Conservation (phyloP, 2,888 invertebrate genomes). For the Byasa hedistus region DNA sequence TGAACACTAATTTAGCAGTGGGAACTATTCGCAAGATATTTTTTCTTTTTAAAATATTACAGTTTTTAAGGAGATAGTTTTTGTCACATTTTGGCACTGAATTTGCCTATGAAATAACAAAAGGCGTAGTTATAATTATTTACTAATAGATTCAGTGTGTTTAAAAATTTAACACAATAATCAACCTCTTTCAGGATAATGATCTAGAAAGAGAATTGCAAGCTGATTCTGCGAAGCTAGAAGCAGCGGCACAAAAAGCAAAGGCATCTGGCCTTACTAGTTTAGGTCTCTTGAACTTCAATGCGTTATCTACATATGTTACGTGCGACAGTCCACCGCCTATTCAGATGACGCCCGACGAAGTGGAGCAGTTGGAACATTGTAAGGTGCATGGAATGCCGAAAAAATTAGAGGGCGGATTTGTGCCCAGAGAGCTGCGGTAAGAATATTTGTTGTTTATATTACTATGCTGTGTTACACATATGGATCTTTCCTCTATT, state of each 20-base stretch:
- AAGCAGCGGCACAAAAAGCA: conserved; percentile 54
- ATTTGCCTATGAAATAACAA: background rate
- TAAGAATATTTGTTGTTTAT: conserved; percentile 35
- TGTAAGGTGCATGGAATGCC: conserved; percentile 87
- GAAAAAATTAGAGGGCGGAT: conserved; percentile 83
- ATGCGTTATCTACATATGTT: conserved; percentile 81
- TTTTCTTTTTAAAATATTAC: too few relatives aligned
- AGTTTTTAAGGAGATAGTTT: too few relatives aligned
- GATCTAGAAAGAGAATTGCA: conserved; percentile 70
- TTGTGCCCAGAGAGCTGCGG: conserved; percentile 84
- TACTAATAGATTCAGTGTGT: conserved; percentile 1
- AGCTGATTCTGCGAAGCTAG: conserved; percentile 63
- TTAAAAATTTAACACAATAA: background rate
- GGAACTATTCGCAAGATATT: too few relatives aligned
- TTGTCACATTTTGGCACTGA: background rate
- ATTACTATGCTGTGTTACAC: background rate
- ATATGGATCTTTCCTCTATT: too few relatives aligned
- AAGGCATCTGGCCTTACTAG: conserved; percentile 62
- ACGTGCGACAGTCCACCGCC: conserved; percentile 91
- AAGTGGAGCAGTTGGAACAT: conserved; percentile 85
- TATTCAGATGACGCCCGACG: conserved; percentile 88
- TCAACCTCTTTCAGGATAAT: conserved; percentile 54
- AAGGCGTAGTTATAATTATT: background rate
- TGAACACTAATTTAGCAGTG: too few relatives aligned
- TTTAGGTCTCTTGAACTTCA: conserved; percentile 68